Base-by-base conservation (phyloP, 2,888 invertebrate species). In the Corbicula japonica region DNA sequence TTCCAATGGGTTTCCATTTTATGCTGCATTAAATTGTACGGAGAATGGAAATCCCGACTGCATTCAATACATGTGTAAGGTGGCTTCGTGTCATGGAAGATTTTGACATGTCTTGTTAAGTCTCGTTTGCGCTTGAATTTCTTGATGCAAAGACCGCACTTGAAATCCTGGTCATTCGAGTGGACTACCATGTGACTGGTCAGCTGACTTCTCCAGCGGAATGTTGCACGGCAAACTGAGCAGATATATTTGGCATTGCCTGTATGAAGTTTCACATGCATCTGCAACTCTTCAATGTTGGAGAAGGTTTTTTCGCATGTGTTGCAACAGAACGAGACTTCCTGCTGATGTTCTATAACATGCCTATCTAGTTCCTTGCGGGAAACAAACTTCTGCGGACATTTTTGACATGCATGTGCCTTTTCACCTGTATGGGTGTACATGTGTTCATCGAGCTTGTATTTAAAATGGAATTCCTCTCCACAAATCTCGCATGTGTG, bases 361-460 rank as follows among this genome's bases (percentile, higher is more conserved):
- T 83, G 83, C 12, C 83, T 60, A 52, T 83, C 83, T 4, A 83
- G 52, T 44, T 83, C 83, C 48, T 73, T 83, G 1, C 79, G 41
- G 10, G 79, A 79, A 10, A 83, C 63, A 74, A 83, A 83, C 28
- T 44, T 76, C 56, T 70, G 46, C 0, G 56, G 5, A 30, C 83
- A 83, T 56, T 83, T 79, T 32, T 83, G 70, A 66, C 83, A 83
- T 2, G 48, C 65, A 62, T 83, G 83, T 10, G 83, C 79, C 48
- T 83, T 83, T 21, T 65, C 54, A 6, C 83, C 83, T 1, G 83
- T 83, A 52, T 83, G 83, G 12, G 70, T 46, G 34, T 50, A 83
- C 76, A 76, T 83, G 44, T 83, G 83, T 46, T 83, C 83, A 56
- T 83, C 83, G 12, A 83, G 61, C 23, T 79, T 79, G 46, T 76